phyloP scores from a whole-genome alignment of 2,888 invertebrate genomes.

The Ectobius pallidus region DNA sequence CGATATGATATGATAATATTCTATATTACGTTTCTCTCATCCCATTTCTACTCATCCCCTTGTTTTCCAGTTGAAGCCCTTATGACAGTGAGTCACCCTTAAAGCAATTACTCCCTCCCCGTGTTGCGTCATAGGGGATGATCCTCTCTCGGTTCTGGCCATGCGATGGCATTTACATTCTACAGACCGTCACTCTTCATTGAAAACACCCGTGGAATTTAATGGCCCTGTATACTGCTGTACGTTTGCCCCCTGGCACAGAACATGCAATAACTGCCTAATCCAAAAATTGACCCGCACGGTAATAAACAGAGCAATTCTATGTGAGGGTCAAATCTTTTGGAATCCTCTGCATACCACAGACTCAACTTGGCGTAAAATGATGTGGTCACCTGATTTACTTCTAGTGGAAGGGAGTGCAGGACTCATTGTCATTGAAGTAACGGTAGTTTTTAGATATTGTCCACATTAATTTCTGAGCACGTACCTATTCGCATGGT shows the following conservation, averaged over 20 bases:
- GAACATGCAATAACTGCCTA: background rate
- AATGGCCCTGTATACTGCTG: slow-evolving; percentile 6
- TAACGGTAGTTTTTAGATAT: too few relatives aligned
- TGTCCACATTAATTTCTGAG: too few relatives aligned
- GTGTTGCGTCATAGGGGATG: slow-evolving; percentile 25
- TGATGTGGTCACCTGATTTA: too few relatives aligned
- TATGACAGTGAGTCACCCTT: slow-evolving; percentile 27
- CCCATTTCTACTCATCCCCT: background rate
- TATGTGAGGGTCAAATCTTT: too few relatives aligned
- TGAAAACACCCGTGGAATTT: slow-evolving; percentile 26
- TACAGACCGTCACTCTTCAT: slow-evolving; percentile 3
- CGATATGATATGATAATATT: slow-evolving; percentile 37
- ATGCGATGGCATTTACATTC: slow-evolving; percentile 26
- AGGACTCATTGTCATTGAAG: too few relatives aligned
- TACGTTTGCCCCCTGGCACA: background rate
- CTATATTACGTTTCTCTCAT: slow-evolving; percentile 25
- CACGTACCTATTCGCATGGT: too few relatives aligned
- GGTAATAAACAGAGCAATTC: too few relatives aligned
- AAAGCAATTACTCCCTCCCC: slow-evolving; percentile 26
- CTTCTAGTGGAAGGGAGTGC: too few relatives aligned
- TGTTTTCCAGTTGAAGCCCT: slow-evolving; percentile 16
- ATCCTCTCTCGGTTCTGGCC: slow-evolving; percentile 11
- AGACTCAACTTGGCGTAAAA: too few relatives aligned
- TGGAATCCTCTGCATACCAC: too few relatives aligned
- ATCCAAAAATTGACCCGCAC: background rate